Evolutionary conservation across 1,140 invertebrate species (phyloP), one percentile per base, ranked within the genome.

Genomic region (Lepidurus arcticus): DNA sequence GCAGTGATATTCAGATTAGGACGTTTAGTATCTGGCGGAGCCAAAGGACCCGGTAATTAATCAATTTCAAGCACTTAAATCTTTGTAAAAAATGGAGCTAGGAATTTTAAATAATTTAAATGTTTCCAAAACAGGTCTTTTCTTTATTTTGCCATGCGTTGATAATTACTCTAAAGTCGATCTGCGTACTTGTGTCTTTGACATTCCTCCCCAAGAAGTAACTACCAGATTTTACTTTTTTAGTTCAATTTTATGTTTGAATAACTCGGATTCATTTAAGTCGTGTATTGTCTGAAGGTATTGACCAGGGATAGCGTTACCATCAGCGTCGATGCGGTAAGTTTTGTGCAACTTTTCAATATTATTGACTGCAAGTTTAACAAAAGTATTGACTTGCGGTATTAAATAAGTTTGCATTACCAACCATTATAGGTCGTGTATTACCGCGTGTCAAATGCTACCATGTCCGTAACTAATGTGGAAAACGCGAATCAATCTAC

Each of bases 391-490:
- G 34, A 34, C 34, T 34, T 3, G 0, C 2, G 24, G 24, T 34
- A 34, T 34, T 34, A 34, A 34, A n/a, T n/a, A n/a, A 34, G 34
- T 34, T 34, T 34, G 2, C 4, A 34, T 34, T 34, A 34, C 2
- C 34, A 34, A 34, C 53, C 1, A 21, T 21, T 9, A n/a, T 8
- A 65, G 53, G 53, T 88, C 9, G 87, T 88, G 16, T 89, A 88
- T 80, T 88, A 87, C 82, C 82, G 88, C 42, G 88, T 91, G 16
- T 94, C 93, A 83, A 97, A 98, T 86, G 95, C 96, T 11, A 97
- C 95, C 0, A 93, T 98, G 78, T 97, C 95, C 45, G 95, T 98
- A 80, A 95, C 95, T 43, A 98, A 98, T 85, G 96, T 98, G 44
- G 96, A 98, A 85, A 97, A 98, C 85, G 95, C 95, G 43, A 94